Evolutionary conservation across 2,113 vertebrate genomes (phyloP).

Genomic region (Cebidichthys violaceus): DNA sequence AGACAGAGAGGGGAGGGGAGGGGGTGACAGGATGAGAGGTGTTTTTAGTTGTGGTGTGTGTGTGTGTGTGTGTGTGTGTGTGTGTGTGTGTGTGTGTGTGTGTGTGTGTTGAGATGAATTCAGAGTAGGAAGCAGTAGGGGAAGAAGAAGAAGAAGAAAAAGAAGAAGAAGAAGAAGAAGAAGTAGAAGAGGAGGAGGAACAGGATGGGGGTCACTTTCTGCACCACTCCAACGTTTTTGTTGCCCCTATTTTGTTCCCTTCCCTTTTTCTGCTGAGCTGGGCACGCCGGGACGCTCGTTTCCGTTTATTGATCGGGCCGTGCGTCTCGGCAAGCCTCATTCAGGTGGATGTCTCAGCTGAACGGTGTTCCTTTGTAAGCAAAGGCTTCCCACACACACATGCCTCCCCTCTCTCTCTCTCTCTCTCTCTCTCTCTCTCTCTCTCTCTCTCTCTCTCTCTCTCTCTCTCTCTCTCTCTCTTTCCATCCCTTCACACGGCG

Average conservation of each 20-base stretch:
- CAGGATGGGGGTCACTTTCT: conserved; percentile 51
- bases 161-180: conserved; percentile 13
- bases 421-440: background rate
- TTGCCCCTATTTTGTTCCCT: conserved; percentile 4
- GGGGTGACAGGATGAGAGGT: conserved; percentile 39
- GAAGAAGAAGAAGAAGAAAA: conserved; percentile 7
- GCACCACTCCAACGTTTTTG: background rate
- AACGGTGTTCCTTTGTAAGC: conserved; percentile 63
- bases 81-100: background rate
- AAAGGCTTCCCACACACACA: conserved; percentile 36
- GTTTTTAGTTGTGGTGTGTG: conserved; percentile 12
- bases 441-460: conserved; percentile 6
- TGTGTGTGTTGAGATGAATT: conserved; percentile 16
- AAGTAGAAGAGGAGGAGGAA: conserved; percentile 13
- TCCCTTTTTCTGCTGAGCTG: conserved; percentile 58
- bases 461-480: background rate
- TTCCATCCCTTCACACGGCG: conserved; percentile 11
- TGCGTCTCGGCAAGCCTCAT: conserved; percentile 60
- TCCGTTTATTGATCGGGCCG: conserved; percentile 63
- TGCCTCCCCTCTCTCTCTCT: background rate
- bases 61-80: background rate
- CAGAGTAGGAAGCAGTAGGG: conserved; percentile 29
- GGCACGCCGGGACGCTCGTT: conserved; percentile 44
- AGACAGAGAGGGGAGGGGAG: conserved; percentile 35
- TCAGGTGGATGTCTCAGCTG: conserved; percentile 63